Percentiles rank a stretch among this genome's conserved stretches.
These are phyloP conservation scores for Phrynocephalus vlangalii DNA, from an alignment of 2,797 vertebrate species.

Conservation along the genomic window DNA sequence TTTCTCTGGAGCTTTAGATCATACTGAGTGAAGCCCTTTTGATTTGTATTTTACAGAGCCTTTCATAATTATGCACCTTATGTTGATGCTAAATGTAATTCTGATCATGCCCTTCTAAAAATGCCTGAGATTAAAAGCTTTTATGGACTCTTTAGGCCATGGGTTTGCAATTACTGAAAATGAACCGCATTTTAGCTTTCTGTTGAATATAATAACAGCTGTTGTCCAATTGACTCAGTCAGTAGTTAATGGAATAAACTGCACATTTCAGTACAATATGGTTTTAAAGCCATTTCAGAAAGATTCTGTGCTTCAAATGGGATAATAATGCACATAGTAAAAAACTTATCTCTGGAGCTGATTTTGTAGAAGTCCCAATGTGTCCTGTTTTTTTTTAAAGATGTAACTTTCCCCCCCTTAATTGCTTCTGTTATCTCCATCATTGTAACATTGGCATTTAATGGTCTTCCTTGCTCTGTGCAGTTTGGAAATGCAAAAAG, in stretches of 20 bases:
- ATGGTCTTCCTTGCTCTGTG: conserved; percentile 27
- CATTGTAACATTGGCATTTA: too few species aligned
- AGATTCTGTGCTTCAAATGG: conserved; percentile 81
- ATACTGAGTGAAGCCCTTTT: conserved; percentile 59
- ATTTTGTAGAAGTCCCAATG: conserved; percentile 49
- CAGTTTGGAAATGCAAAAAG: conserved; percentile 6
- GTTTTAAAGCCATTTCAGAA: conserved; percentile 81
- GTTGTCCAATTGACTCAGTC: conserved; percentile 80
- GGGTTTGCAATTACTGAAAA: conserved; percentile 83
- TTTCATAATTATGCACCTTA: conserved; percentile 76
- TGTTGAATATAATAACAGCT: conserved; percentile 81
- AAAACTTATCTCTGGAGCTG: conserved; percentile 62
- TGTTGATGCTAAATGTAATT: conserved; percentile 78
- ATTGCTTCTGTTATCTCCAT: too few species aligned
- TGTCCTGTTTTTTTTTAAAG: conserved; percentile 41
- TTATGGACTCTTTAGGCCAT: conserved; percentile 79
- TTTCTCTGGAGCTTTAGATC: conserved; percentile 46
- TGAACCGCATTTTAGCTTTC: conserved; percentile 83
- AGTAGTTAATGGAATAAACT: conserved; percentile 84
- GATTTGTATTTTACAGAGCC: conserved; percentile 64
- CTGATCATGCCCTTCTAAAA: conserved; percentile 80
- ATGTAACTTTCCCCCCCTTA: not conserved
- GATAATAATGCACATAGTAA: conserved; percentile 78
- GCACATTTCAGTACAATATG: conserved; percentile 75
- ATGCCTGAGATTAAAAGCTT: conserved; percentile 84